Conservation (phyloP, 1,140 invertebrate genomes). For the Drepana arcuata region DNA sequence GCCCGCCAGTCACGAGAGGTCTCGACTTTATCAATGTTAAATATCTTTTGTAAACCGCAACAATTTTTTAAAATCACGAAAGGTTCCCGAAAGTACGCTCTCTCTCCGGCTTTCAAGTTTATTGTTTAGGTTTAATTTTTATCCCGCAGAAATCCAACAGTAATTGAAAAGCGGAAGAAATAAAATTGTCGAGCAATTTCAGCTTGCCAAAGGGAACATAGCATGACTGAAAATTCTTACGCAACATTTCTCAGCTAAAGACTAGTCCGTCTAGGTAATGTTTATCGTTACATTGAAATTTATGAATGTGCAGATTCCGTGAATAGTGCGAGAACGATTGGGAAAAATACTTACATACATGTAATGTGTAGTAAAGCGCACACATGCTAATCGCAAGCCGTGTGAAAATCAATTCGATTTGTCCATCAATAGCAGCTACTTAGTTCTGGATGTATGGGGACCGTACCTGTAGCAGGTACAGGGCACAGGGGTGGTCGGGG, state of each 20-base stretch:
- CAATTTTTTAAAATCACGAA: too few relatives aligned
- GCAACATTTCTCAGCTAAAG: too few relatives aligned
- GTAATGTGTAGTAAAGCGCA: conserved; percentile 3
- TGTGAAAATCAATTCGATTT: conserved; percentile 49
- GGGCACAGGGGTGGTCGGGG: conserved; percentile 33
- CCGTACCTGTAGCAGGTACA: conserved; percentile 56
- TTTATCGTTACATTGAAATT: conserved; percentile 15
- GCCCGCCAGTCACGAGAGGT: too few relatives aligned
- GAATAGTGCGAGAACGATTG: conserved; percentile 6
- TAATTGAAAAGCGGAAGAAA: not conserved
- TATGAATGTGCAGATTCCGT: conserved; percentile 13
- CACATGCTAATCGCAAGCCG: conserved; percentile 14
- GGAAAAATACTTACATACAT: conserved; percentile 5
- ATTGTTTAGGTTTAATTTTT: not conserved
- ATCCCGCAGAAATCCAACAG: not conserved
- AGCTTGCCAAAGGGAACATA: not conserved
- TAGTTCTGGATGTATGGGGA: conserved; percentile 39
- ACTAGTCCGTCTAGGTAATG: conserved; percentile 7
- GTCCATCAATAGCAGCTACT: conserved; percentile 63
- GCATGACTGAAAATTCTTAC: too few relatives aligned
- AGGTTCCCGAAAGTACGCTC: not conserved
- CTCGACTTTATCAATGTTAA: too few relatives aligned
- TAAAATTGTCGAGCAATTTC: not conserved
- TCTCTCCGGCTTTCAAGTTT: not conserved
- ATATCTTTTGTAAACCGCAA: too few relatives aligned